A percentile compares a stretch with the other conserved stretches of the same genome.
These are phyloP conservation scores for Vulpes lagopus DNA, from an alignment of 2,113 vertebrate species.

Conservation along the genomic window DNA sequence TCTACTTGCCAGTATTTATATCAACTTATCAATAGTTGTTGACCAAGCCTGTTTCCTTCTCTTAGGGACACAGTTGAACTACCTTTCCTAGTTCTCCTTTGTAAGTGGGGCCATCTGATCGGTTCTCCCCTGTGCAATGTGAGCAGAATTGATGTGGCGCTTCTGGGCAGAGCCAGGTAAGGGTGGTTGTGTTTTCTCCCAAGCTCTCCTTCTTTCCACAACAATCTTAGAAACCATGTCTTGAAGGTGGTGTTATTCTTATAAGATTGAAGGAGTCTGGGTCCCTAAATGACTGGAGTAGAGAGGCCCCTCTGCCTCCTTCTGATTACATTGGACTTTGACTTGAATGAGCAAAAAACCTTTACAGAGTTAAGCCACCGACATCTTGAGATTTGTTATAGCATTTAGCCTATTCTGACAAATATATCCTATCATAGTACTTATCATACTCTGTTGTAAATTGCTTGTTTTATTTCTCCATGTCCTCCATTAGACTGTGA, in stretches of 20 bases:
- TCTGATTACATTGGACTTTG: background rate
- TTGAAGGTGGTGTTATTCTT: background rate
- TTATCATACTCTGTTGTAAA: background rate
- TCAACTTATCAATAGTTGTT: constrained; percentile 11
- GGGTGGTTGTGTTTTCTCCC: background rate
- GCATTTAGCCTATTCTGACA: constrained; percentile 28
- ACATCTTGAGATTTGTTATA: constrained; percentile 41
- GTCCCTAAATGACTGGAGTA: background rate
- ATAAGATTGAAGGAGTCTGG: background rate
- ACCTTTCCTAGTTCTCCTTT: background rate
- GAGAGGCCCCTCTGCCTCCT: background rate
- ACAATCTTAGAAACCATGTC: background rate
- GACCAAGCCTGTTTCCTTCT: constrained; percentile 6
- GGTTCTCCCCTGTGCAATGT: background rate
- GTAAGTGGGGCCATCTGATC: background rate
- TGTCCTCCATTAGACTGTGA: constrained; percentile 27
- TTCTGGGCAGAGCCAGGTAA: constrained; percentile 7
- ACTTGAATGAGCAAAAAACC: background rate
- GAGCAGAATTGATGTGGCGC: background rate
- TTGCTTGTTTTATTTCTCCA: constrained; percentile 45
- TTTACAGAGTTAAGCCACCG: constrained; percentile 22
- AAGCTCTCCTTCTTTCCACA: background rate
- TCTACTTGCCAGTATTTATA: constrained; percentile 7
- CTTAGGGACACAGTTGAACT: background rate
- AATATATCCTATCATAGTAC: background rate